phyloP scores from a whole-genome alignment of 2,888 invertebrate genomes.

The Crossocerus cetratus region DNA sequence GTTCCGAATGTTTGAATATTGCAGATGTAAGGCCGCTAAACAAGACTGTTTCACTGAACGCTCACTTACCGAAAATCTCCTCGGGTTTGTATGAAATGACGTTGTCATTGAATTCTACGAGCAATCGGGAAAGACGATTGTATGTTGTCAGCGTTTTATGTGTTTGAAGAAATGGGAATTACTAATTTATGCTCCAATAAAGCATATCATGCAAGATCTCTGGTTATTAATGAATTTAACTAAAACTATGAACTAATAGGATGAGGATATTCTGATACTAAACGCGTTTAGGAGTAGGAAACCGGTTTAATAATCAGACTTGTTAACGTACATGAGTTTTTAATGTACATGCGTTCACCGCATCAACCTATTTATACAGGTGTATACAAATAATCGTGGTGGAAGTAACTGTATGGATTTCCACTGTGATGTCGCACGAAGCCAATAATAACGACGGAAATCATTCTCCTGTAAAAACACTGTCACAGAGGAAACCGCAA shows the following conservation, averaged over 20 bases:
- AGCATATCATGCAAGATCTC: too few relatives aligned
- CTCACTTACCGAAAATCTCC: conserved; percentile 48
- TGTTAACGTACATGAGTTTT: conserved; percentile 19
- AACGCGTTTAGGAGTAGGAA: background rate
- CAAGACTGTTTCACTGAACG: conserved; percentile 38
- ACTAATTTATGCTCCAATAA: too few relatives aligned
- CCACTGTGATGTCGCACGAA: background rate
- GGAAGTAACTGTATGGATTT: conserved; percentile 7
- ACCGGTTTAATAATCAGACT: background rate
- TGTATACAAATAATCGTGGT: conserved; percentile 5
- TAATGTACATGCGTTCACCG: conserved; percentile 24
- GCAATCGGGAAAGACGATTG: conserved; percentile 51
- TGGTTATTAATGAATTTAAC: background rate
- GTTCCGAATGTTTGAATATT: conserved; percentile 3
- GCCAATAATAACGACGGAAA: background rate
- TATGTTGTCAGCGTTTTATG: conserved; percentile 50
- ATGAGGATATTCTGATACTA: background rate
- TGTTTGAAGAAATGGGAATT: conserved; percentile 2
- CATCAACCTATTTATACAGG: conserved; percentile 22
- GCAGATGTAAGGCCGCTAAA: conserved; percentile 44
- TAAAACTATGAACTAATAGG: background rate
- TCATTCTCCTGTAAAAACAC: too few relatives aligned
- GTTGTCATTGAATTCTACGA: conserved; percentile 50
- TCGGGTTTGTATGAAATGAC: conserved; percentile 42
- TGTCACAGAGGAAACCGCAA: too few relatives aligned